These are phyloP conservation scores for Rotaria magnacalcarata DNA, from an alignment of 2,888 invertebrate species.

Conservation along the genomic window DNA sequence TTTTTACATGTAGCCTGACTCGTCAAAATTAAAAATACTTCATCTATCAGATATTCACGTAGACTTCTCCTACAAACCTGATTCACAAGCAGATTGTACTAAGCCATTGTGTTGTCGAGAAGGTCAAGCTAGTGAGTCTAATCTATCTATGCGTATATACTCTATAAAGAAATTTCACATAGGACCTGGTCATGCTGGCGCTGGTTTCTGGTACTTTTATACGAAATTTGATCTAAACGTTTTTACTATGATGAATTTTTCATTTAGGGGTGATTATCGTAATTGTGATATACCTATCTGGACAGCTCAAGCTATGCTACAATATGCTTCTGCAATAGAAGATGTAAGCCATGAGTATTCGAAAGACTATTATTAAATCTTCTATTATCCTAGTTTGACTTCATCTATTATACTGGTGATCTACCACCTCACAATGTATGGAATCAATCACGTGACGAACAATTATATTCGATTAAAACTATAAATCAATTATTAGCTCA, in stretches of 20 bases:
- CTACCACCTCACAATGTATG: constrained; percentile 51
- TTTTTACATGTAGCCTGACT: background rate
- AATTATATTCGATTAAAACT: constrained; percentile 48
- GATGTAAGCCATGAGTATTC: background rate
- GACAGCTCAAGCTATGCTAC: constrained; percentile 36
- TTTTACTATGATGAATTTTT: background rate
- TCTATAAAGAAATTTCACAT: background rate
- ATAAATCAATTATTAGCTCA: constrained; percentile 48
- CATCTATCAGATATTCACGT: constrained; percentile 85
- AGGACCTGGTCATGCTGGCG: background rate
- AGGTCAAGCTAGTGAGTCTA: constrained; percentile 49
- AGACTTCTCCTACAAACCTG: constrained; percentile 70
- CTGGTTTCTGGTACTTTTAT: background rate
- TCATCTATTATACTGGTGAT: constrained; percentile 50
- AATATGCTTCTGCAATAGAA: background rate
- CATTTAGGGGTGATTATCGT: constrained; percentile 78
- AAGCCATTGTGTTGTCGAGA: constrained; percentile 74
- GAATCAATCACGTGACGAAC: constrained; percentile 47
- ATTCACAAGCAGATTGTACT: constrained; percentile 69
- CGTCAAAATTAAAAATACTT: constrained; percentile 67
- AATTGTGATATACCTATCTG: constrained; percentile 84
- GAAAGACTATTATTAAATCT: background rate
- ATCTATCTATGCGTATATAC: too few relatives aligned
- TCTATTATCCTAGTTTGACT: constrained; percentile 38
- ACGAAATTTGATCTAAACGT: background rate